phyloP scores from a whole-genome alignment of 2,888 invertebrate genomes.

The Habrosyne pyritoides region DNA sequence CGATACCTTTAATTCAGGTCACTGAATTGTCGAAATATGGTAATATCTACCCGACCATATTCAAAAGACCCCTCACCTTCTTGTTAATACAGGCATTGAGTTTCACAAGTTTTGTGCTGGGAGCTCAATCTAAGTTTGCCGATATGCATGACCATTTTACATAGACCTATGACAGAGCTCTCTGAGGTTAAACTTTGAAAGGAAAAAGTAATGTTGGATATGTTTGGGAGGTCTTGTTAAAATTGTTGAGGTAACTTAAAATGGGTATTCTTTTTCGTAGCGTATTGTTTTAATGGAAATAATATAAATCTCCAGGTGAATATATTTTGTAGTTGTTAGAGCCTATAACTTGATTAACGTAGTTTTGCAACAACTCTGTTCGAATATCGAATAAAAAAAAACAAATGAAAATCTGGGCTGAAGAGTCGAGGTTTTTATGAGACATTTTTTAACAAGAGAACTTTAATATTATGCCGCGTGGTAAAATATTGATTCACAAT shows the following conservation, averaged over 20 bases:
- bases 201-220: neutral
- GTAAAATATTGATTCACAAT: too few relatives aligned
- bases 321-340: neutral
- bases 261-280: neutral
- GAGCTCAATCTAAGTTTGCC: neutral
- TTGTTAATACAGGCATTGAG: neutral
- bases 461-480: too few relatives aligned
- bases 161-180: neutral
- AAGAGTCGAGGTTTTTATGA: too few relatives aligned
- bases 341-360: neutral
- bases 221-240: neutral
- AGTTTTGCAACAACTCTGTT: neutral
- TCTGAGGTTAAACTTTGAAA: neutral
- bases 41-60: neutral
- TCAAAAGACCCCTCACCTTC: neutral
- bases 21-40: constrained; percentile 40
- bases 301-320: neutral
- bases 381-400: neutral
- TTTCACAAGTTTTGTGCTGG: neutral
- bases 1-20: constrained; percentile 30
- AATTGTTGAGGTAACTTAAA: neutral
- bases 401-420: too few relatives aligned
- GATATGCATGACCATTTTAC: neutral
- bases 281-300: neutral
- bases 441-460: too few relatives aligned